Percentiles rank a stretch among this genome's conserved stretches.
phyloP scores from a whole-genome alignment of 2,113 vertebrate genomes.

The Onychorhynchus coronatus region DNA sequence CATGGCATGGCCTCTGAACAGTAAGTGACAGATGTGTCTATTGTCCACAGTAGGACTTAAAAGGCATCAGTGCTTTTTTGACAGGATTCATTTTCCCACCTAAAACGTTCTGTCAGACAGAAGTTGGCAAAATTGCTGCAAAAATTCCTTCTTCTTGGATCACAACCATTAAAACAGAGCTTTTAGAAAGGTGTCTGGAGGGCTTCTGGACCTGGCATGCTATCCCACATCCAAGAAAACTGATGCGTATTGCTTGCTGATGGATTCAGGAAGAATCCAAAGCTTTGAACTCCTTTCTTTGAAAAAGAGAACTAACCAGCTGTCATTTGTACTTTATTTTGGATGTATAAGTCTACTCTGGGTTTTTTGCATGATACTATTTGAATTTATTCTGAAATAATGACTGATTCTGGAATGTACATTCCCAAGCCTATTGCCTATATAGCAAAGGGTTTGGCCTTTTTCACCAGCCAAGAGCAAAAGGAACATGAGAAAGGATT shows the following conservation, averaged over 20 bases:
- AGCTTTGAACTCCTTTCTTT: neutral
- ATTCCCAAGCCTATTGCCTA: neutral
- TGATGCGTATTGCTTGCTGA: neutral
- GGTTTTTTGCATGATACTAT: neutral
- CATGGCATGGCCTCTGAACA: neutral
- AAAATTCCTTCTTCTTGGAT: slow-evolving; percentile 7
- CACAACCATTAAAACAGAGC: neutral
- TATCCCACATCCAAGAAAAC: neutral
- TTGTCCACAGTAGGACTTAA: slow-evolving; percentile 52
- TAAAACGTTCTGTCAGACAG: slow-evolving; percentile 40
- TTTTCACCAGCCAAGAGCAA: neutral
- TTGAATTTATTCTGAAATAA: neutral
- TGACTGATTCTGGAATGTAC: neutral
- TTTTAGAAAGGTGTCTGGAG: neutral
- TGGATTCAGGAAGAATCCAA: neutral
- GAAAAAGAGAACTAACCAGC: neutral
- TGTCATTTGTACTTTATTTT: neutral
- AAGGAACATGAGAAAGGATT: neutral
- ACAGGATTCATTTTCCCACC: slow-evolving; percentile 48
- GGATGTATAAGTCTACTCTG: neutral
- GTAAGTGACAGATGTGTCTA: slow-evolving; percentile 31
- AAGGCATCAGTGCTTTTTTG: slow-evolving; percentile 50
- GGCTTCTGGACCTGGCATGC: neutral
- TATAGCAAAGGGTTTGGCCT: neutral
- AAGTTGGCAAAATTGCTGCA: neutral